These are phyloP conservation scores for Mamestra brassicae DNA, from an alignment of 2,888 invertebrate genomes.

Conservation along the genomic window DNA sequence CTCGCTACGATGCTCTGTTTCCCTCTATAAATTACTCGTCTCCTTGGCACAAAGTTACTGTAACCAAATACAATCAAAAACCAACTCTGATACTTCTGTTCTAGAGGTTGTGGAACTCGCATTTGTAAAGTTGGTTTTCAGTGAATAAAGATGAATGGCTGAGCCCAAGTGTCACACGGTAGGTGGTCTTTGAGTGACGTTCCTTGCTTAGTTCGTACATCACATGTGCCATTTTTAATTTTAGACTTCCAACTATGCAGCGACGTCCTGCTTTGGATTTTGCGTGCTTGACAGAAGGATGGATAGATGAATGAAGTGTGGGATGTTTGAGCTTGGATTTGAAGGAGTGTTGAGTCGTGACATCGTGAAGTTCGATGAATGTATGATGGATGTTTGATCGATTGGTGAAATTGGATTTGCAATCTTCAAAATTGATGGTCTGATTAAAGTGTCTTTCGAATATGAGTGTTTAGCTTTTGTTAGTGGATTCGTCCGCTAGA, in stretches of 20 bases:
- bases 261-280: slow-evolving; percentile 6
- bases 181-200: slow-evolving; percentile 88
- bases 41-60: slow-evolving; percentile 66
- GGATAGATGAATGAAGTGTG: slow-evolving; percentile 4
- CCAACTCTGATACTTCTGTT: fast-evolving
- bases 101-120: slow-evolving; percentile 17
- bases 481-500: too few relatives aligned
- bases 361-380: slow-evolving; percentile 5
- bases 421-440: slow-evolving; percentile 6
- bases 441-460: not conserved
- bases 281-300: not conserved
- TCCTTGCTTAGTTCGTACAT: slow-evolving; percentile 76
- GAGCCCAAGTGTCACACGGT: slow-evolving; percentile 80
- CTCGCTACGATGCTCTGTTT: slow-evolving; percentile 57
- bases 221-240: slow-evolving; percentile 82
- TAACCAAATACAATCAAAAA: slow-evolving; percentile 17
- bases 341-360: not conserved
- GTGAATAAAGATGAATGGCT: slow-evolving; percentile 88
- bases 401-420: slow-evolving; percentile 19
- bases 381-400: slow-evolving; percentile 31
- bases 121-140: slow-evolving; percentile 58
- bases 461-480: not conserved
- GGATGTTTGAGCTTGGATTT: slow-evolving; percentile 16
- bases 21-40: slow-evolving; percentile 81
- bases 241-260: slow-evolving; percentile 67